Conservation (phyloP, 1,140 invertebrate species). For the Cyclargus thomasi region DNA sequence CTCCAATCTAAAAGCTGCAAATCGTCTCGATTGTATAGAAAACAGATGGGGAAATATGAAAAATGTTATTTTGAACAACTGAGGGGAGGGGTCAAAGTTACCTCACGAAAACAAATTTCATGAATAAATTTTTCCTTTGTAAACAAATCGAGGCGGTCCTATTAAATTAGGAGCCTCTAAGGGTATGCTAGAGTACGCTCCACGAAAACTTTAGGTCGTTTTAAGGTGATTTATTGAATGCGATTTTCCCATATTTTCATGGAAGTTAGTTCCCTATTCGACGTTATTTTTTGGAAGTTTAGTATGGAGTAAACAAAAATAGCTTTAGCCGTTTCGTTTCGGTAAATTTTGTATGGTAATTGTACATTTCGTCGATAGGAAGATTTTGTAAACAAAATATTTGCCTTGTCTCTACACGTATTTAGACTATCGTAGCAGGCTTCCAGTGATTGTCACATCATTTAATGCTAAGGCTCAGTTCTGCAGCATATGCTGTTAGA, state of each 20-base stretch:
- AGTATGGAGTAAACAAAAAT: neutral
- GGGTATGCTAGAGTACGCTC: slow-evolving; percentile 37
- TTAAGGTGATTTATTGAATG: neutral
- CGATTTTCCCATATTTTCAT: neutral
- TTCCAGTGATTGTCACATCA: too few relatives aligned
- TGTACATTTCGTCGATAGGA: too few relatives aligned
- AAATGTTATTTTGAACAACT: slow-evolving; percentile 30
- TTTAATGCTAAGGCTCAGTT: too few relatives aligned
- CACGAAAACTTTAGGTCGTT: slow-evolving; percentile 23
- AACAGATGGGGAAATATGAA: slow-evolving; percentile 25
- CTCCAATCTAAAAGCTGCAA: too few relatives aligned
- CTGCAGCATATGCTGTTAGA: too few relatives aligned
- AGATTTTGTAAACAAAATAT: too few relatives aligned
- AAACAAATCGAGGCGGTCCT: slow-evolving; percentile 64
- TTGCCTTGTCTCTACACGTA: too few relatives aligned
- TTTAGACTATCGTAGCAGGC: too few relatives aligned
- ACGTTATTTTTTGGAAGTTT: neutral
- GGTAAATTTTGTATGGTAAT: too few relatives aligned
- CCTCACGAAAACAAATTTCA: slow-evolving; percentile 64
- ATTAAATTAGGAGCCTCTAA: slow-evolving; percentile 59
- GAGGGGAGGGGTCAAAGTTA: slow-evolving; percentile 39
- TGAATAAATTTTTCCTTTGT: slow-evolving; percentile 72
- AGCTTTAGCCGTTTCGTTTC: neutral
- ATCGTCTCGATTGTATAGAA: slow-evolving; percentile 8
- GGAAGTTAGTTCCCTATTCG: neutral